Evolutionary conservation across 2,113 vertebrate genomes (phyloP).

Genomic region (Falcunculus frontatus): DNA sequence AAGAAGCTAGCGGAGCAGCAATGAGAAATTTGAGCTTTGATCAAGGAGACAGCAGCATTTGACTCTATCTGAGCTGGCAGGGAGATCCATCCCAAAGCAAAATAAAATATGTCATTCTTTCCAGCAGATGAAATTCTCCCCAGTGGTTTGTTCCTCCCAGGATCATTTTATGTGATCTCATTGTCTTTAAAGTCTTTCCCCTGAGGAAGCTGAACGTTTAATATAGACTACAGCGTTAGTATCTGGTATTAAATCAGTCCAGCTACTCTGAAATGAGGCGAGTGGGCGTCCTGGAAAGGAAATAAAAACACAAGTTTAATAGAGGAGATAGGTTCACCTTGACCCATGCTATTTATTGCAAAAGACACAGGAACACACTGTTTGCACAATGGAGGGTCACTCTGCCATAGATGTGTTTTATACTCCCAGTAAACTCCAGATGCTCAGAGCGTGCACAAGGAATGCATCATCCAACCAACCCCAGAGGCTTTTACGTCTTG

Average conservation of each 20-base stretch:
- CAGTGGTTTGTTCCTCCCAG: conserved; percentile 14
- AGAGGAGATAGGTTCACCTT: background rate
- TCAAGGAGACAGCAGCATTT: conserved; percentile 13
- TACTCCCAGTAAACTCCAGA: background rate
- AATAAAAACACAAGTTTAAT: conserved; percentile 14
- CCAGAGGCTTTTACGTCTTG: background rate
- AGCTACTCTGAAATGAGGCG: conserved; percentile 79
- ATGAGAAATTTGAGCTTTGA: conserved; percentile 23
- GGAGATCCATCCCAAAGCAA: conserved; percentile 26
- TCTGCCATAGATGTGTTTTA: background rate
- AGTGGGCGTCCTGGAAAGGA: conserved; percentile 79
- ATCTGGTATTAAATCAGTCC: conserved; percentile 79
- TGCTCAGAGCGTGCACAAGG: background rate
- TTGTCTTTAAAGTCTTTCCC: conserved; percentile 29
- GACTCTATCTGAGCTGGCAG: conserved; percentile 20
- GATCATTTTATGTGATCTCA: background rate
- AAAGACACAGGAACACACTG: background rate
- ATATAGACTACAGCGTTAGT: conserved; percentile 77
- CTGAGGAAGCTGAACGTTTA: conserved; percentile 70
- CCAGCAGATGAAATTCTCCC: conserved; percentile 21
- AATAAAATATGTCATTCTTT: conserved; percentile 33
- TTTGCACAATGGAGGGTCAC: background rate
- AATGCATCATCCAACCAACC: background rate
- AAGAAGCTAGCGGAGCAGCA: background rate
- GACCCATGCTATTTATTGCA: background rate